Evolutionary conservation across 37 sponge, comb jelly and placozoan species (phyloP).

Genomic region (Diacarnus erythraeanus): DNA sequence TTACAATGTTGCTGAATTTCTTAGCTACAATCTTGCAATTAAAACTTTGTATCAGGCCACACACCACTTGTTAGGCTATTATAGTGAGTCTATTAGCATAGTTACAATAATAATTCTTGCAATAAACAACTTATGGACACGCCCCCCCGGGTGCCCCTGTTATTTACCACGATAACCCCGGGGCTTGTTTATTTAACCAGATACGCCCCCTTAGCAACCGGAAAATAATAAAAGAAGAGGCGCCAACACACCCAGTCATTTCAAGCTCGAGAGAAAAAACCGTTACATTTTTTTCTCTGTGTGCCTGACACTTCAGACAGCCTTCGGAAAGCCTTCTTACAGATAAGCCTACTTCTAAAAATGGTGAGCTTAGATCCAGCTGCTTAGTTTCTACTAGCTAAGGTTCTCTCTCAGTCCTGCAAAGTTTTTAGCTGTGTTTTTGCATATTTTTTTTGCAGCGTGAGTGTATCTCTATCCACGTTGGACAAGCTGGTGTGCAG

Average conservation of each 20-base stretch:
- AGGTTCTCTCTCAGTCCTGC: too few species aligned
- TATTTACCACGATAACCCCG: too few species aligned
- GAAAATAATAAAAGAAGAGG: not conserved
- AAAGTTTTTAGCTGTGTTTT: too few species aligned
- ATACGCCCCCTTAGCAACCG: conserved; percentile 45
- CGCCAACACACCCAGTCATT: not conserved
- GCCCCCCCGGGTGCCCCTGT: too few species aligned
- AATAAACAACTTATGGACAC: too few species aligned
- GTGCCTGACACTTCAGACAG: too few species aligned
- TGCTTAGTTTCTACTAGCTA: not conserved
- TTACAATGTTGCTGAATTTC: not conserved
- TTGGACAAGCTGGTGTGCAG: conserved; percentile 99
- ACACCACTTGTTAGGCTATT: too few species aligned
- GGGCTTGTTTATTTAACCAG: conserved; percentile 36
- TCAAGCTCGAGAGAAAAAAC: not conserved
- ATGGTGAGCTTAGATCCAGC: too few species aligned
- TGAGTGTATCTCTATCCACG: conserved; percentile 96
- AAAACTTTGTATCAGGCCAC: not conserved
- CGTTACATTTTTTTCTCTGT: not conserved
- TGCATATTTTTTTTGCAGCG: conserved; percentile 64
- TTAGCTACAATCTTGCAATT: not conserved
- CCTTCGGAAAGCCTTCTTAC: too few species aligned
- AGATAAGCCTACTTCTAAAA: too few species aligned
- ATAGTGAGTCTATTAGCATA: too few species aligned
- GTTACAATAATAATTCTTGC: too few species aligned